Evolutionary conservation across 2,797 vertebrate species (phyloP).

Genomic region (Podarcis lilfordi): DNA sequence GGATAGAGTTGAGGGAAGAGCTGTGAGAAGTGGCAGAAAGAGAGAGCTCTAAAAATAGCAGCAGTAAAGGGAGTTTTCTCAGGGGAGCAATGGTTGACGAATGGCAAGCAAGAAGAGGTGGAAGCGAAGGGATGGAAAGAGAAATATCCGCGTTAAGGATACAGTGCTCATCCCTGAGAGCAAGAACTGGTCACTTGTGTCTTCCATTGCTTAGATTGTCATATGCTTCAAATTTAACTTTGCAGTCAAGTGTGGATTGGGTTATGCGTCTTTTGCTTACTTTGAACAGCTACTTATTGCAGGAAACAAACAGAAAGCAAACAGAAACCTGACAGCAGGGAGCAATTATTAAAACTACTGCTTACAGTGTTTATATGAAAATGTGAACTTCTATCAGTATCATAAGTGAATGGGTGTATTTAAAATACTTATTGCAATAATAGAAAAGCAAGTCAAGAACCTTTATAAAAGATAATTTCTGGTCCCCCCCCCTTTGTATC

Average conservation of each 20-base stretch:
- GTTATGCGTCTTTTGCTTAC: not conserved
- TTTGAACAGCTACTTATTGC: not conserved
- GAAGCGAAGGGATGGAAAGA: not conserved
- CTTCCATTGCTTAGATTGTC: not conserved
- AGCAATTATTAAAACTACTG: not conserved
- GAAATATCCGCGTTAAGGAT: too few species aligned
- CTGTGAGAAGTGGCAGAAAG: not conserved
- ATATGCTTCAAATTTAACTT: not conserved
- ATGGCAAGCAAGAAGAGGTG: not conserved
- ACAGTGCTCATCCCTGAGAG: not conserved
- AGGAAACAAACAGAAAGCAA: not conserved
- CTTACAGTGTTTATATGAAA: not conserved
- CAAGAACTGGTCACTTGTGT: not conserved
- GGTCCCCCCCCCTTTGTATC: not conserved
- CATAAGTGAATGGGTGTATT: not conserved
- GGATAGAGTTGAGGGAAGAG: not conserved
- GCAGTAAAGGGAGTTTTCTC: not conserved
- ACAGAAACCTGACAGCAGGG: not conserved
- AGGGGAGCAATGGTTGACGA: not conserved
- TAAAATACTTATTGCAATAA: not conserved
- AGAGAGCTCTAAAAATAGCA: not conserved
- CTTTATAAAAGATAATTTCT: not conserved
- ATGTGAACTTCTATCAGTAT: not conserved
- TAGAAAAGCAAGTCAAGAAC: not conserved
- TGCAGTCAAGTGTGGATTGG: not conserved